Conservation (phyloP, 1,140 invertebrate species). For the Magallana gigas region DNA sequence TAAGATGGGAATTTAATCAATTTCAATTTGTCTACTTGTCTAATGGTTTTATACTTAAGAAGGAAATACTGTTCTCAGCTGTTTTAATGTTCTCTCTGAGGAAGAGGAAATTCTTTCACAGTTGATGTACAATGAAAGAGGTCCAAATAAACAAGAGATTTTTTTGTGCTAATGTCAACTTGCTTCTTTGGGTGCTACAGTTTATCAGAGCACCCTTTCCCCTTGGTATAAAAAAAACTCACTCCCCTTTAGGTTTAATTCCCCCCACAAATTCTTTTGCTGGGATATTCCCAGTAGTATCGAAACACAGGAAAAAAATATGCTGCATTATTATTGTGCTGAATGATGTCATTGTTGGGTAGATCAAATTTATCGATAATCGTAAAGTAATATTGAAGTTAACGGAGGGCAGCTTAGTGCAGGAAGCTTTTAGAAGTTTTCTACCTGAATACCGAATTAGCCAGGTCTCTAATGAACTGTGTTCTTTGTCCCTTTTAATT, state of each 20-base stretch:
- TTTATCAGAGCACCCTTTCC: too few relatives aligned
- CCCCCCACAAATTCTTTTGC: neutral
- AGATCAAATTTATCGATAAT: conserved; percentile 1
- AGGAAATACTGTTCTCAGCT: neutral
- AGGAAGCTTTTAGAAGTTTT: conserved; percentile 23
- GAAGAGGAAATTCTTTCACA: neutral
- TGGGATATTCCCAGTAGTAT: neutral
- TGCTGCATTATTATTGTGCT: conserved; percentile 5
- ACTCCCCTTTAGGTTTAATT: too few relatives aligned
- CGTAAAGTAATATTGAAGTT: conserved; percentile 21
- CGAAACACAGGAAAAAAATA: neutral
- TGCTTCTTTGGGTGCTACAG: too few relatives aligned
- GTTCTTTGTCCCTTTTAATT: conserved; percentile 29
- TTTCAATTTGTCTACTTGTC: conserved; percentile 28
- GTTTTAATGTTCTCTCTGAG: neutral
- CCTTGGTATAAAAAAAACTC: too few relatives aligned
- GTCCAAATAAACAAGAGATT: neutral
- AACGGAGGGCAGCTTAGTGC: neutral
- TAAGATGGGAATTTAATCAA: conserved; percentile 31
- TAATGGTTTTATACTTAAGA: conserved; percentile 15
- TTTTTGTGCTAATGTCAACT: neutral
- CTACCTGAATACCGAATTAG: neutral
- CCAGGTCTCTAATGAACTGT: neutral
- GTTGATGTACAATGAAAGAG: neutral
- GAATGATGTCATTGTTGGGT: conserved; percentile 14